phyloP scores from a whole-genome alignment of 2,888 invertebrate genomes.

The Antheraea assamensis region DNA sequence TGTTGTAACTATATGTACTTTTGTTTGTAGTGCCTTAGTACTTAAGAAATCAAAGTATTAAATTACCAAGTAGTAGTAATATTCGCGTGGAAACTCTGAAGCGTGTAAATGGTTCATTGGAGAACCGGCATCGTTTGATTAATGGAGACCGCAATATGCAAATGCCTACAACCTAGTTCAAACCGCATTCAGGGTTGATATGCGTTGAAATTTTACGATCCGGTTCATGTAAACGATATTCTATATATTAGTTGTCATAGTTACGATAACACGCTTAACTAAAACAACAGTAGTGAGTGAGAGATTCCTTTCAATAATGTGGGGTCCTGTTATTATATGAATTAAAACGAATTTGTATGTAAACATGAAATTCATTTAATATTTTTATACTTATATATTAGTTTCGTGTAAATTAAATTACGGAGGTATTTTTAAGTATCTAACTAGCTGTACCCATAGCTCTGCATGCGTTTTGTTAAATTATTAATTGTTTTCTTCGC shows the following conservation, averaged over 20 bases:
- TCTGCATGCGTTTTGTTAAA: no score
- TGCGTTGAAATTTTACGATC: not conserved
- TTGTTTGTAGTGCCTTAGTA: not conserved
- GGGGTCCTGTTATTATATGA: not conserved
- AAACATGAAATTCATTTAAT: not conserved
- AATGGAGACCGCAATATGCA: conserved; percentile 46
- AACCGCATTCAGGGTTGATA: conserved; percentile 10
- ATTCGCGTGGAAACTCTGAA: not conserved
- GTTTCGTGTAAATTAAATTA: no score
- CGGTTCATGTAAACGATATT: not conserved
- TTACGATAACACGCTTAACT: not conserved
- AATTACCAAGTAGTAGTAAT: conserved; percentile 11
- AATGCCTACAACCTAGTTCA: conserved; percentile 28
- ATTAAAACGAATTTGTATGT: not conserved
- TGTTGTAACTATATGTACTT: not conserved
- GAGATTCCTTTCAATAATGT: not conserved
- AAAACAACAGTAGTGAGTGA: not conserved
- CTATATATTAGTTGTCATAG: not conserved
- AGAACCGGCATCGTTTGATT: conserved; percentile 39
- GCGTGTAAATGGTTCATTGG: conserved; percentile 27
- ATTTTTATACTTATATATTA: no score
- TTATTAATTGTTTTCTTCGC: no score
- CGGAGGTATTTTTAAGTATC: no score
- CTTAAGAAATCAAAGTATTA: not conserved
- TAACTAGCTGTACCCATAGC: no score